Evolutionary conservation across 2,797 vertebrate species (phyloP).

Genomic region (Masticophis lateralis): DNA sequence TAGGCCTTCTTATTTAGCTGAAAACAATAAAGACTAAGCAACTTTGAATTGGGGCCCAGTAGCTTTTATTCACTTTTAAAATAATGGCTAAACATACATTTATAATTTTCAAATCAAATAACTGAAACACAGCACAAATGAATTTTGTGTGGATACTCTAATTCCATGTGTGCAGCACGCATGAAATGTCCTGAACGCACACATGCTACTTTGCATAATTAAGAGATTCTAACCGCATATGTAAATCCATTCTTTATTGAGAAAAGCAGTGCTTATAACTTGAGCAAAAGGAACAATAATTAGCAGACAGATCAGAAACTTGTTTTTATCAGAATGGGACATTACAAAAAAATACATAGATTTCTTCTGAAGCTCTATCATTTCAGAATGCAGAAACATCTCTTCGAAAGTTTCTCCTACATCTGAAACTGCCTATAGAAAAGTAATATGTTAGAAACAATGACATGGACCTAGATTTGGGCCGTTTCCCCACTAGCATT

Average conservation of each 20-base stretch:
- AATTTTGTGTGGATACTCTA: background rate
- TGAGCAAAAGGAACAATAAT: background rate
- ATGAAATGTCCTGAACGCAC: no score
- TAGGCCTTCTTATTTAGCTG: conserved; percentile 58
- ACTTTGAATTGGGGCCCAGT: conserved; percentile 45
- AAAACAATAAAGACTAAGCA: conserved; percentile 53
- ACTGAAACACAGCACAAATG: conserved; percentile 41
- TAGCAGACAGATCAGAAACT: background rate
- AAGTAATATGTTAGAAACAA: background rate
- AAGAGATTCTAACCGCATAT: background rate
- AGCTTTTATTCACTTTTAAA: conserved; percentile 62
- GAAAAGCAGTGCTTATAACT: background rate
- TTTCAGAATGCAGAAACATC: background rate
- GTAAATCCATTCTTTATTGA: background rate
- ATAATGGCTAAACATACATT: conserved; percentile 48
- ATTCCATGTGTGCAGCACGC: background rate
- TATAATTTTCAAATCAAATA: conserved; percentile 26
- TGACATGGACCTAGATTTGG: background rate
- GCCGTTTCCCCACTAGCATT: background rate
- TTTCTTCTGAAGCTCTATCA: background rate
- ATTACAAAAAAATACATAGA: background rate
- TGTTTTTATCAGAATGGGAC: background rate
- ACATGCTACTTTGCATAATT: background rate
- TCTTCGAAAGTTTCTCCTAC: background rate
- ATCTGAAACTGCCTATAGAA: background rate